Conservation (phyloP, 2,113 vertebrate genomes). For the Oryzias curvinotus region DNA sequence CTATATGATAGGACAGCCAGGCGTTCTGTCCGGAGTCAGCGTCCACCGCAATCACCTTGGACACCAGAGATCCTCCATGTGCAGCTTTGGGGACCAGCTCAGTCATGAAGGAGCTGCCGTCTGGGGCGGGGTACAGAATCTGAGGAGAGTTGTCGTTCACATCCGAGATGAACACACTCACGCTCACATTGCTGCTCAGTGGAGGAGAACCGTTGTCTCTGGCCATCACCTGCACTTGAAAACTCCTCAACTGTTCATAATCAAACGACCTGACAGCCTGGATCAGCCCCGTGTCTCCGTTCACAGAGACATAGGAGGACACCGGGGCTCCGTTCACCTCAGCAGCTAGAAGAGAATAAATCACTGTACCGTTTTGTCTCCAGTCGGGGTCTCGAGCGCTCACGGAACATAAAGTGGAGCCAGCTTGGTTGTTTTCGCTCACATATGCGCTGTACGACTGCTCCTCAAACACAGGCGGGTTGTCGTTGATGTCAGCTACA, state of each 20-base stretch:
- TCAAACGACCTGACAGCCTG: conserved; percentile 69
- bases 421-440: conserved; percentile 55
- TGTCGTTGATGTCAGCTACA: too few relatives aligned
- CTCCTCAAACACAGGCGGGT: conserved; percentile 1
- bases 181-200: too few relatives aligned
- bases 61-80: too few relatives aligned
- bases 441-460: conserved; percentile 15
- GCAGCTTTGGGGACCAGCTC: too few relatives aligned
- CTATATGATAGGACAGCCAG: too few relatives aligned
- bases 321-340: conserved; percentile 56
- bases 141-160: too few relatives aligned
- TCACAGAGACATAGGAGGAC: conserved; percentile 73
- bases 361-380: conserved; percentile 46
- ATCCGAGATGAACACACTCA: too few relatives aligned
- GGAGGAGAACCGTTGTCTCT: too few relatives aligned
- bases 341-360: conserved; percentile 68
- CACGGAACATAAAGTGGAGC: background rate
- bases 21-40: too few relatives aligned
- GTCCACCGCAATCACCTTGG: too few relatives aligned
- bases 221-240: conserved; percentile 64
- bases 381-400: conserved; percentile 1
- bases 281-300: conserved; percentile 57
- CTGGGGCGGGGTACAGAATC: too few relatives aligned
- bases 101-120: too few relatives aligned
- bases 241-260: conserved; percentile 71